A percentile compares a stretch with the other conserved stretches of the same genome.
phyloP scores from a whole-genome alignment of 2,797 vertebrate genomes.

The Melanotaenia trifasciata region DNA sequence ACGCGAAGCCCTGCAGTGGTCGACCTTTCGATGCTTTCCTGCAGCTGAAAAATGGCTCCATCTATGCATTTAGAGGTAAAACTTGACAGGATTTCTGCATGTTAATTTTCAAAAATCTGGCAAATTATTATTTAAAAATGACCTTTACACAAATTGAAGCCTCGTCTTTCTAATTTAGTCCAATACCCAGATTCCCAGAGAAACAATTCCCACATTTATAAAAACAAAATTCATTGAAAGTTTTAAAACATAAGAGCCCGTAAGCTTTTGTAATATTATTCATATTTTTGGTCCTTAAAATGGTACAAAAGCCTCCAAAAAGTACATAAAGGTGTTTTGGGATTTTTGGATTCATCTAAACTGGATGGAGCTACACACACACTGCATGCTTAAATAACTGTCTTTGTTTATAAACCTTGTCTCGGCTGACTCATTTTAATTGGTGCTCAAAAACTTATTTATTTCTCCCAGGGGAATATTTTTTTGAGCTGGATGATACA shows the following conservation, averaged over 20 bases:
- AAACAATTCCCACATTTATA: too few species aligned
- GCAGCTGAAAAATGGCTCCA: constrained; percentile 92
- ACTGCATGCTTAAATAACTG: too few species aligned
- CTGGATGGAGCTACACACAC: too few species aligned
- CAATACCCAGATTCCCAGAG: neutral
- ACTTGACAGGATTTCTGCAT: neutral
- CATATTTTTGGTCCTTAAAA: too few species aligned
- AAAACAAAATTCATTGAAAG: neutral
- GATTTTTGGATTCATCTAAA: too few species aligned
- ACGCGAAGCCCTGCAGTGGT: constrained; percentile 85
- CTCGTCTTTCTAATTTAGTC: neutral
- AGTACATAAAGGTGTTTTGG: neutral
- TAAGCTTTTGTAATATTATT: neutral
- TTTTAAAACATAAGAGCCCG: neutral
- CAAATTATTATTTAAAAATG: neutral
- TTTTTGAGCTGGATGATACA: constrained; percentile 91
- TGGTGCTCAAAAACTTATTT: too few species aligned
- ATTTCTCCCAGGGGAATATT: constrained; percentile 85
- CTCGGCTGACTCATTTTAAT: too few species aligned
- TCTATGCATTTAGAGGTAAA: constrained; percentile 94
- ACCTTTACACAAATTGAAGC: too few species aligned
- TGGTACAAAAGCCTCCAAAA: neutral
- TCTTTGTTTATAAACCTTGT: too few species aligned
- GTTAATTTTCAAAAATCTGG: neutral
- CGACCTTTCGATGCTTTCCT: constrained; percentile 92